phyloP scores from a whole-genome alignment of 2,888 invertebrate genomes.

The Zeuzera pyrina region DNA sequence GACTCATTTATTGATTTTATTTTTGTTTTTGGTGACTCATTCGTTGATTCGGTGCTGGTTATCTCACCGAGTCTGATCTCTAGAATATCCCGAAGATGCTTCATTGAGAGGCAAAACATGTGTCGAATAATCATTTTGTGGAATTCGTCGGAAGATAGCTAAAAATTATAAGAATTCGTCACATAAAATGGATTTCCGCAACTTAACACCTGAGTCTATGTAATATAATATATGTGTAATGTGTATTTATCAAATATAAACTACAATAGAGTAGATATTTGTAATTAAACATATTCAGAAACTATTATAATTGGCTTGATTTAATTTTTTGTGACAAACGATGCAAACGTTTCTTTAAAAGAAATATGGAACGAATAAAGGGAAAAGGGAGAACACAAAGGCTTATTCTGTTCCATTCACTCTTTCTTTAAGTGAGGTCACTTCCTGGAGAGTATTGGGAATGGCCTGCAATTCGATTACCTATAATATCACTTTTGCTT shows the following conservation, averaged over 20 bases:
- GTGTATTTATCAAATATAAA: not conserved
- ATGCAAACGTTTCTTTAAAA: conserved; percentile 14
- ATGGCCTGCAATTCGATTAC: conserved; percentile 48
- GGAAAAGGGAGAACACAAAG: conserved; percentile 27
- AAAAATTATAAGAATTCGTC: too few species aligned
- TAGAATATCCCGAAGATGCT: too few species aligned
- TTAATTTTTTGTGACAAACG: conserved; percentile 5
- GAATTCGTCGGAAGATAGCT: not conserved
- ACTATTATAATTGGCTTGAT: not conserved
- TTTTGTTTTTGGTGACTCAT: too few species aligned
- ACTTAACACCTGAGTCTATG: too few species aligned
- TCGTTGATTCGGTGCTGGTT: too few species aligned
- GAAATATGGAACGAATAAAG: conserved; percentile 21
- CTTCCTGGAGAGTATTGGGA: conserved; percentile 46
- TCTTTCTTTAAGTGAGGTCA: conserved; percentile 48
- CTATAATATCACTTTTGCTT: conserved; percentile 38
- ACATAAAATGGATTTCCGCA: too few species aligned
- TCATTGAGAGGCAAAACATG: too few species aligned
- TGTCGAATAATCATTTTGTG: not conserved
- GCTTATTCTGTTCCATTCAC: conserved; percentile 46
- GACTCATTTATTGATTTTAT: not conserved
- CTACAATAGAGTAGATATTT: not conserved
- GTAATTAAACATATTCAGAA: not conserved
- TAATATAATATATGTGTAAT: too few species aligned
- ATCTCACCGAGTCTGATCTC: too few species aligned